These are phyloP conservation scores for Hyposoter dolosus DNA, from an alignment of 2,888 invertebrate species.

Conservation along the genomic window DNA sequence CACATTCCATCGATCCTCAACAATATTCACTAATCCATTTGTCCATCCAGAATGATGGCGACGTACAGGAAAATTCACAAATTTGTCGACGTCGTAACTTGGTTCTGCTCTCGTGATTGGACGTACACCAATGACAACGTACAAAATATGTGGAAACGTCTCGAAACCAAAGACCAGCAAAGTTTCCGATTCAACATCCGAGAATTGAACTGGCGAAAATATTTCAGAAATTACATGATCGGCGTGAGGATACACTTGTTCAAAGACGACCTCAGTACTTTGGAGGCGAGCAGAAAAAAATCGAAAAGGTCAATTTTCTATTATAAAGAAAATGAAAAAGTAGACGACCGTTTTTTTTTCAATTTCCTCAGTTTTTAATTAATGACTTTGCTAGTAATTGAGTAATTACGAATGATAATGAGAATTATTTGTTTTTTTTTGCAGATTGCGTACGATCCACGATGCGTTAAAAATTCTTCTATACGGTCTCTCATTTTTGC, in stretches of 20 bases:
- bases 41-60: constrained; percentile 88
- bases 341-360: background rate
- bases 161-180: constrained; percentile 85
- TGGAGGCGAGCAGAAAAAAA: constrained; percentile 88
- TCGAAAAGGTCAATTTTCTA: constrained; percentile 86
- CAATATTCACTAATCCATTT: background rate
- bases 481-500: constrained; percentile 82
- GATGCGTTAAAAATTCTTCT: constrained; percentile 84
- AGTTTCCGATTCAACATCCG: constrained; percentile 91
- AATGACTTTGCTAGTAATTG: too few relatives aligned
- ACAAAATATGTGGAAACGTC: constrained; percentile 86
- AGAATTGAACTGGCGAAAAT: constrained; percentile 90
- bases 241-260: constrained; percentile 92
- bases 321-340: background rate
- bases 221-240: constrained; percentile 89
- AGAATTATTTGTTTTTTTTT: constrained; percentile 78
- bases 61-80: constrained; percentile 93
- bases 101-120: constrained; percentile 91
- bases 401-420: background rate
- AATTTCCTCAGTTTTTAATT: background rate
- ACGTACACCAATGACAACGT: constrained; percentile 89
- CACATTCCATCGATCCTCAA: background rate
- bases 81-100: constrained; percentile 90
- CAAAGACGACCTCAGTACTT: constrained; percentile 90
- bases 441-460: constrained; percentile 86